Base-by-base conservation (phyloP, 2,888 invertebrate genomes). In the Actias luna region DNA sequence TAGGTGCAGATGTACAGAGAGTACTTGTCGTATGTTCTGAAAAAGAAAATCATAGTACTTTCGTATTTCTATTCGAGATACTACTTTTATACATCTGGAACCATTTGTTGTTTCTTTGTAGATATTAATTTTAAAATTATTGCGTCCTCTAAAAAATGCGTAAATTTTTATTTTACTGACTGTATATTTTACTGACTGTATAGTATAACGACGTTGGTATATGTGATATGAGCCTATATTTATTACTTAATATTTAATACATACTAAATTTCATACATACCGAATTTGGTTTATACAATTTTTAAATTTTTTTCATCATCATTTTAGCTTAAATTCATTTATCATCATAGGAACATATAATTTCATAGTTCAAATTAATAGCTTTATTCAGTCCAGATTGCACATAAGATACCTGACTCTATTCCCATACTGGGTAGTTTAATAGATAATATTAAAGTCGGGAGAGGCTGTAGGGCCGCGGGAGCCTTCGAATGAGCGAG, bases 401-500 rank as follows among this genome's bases (percentile, higher is more conserved):
- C 74, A 75, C 69, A 73, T 68, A 73, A 69, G 75, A 75, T 77
- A 71, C 71, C 67, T 72, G 71, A 59, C 55, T 64, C 64, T 66
- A 66, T 72, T 69, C 72, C 73, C 66, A 67, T 64, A 63, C 67
- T 67, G 73, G 75, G 74, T 79, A 75, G 77, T 77, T 79, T 80
- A 83, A 83, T 84, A 78, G 82, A 80, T 83, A 82, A 82, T 82
- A 80, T 80, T 79, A 78, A 78, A 68, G 74, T 64, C 73, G 70
- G 81, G 79, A 80, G 76, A 80, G 81, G 75, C 78, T 78, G 83
- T 83, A 84, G 83, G 80, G 78, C 81, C 82, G 82, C 83, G 79
- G 83, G 87, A 87, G 85, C 82, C 83, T 79, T 76, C 82, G 81
- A 82, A 82, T 82, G 84, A 85, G 84, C 88, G 84, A 82, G 80